Percentiles rank a stretch among this genome's conserved stretches.
Conservation (phyloP, 2,797 vertebrate species). For the Anisognathus igniventris region DNA sequence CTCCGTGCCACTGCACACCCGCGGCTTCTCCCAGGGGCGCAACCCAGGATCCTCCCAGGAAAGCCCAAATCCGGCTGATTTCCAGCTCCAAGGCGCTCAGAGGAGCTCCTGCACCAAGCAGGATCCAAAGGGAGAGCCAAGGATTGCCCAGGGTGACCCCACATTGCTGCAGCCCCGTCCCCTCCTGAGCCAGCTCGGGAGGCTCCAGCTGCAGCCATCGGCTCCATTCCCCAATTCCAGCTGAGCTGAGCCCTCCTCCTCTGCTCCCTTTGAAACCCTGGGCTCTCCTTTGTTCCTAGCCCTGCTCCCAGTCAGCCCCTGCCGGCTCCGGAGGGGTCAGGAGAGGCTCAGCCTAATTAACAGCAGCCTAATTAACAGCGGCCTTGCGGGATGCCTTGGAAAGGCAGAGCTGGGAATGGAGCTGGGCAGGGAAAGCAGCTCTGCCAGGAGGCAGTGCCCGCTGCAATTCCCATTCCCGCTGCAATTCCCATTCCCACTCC, state of each 20-base stretch:
- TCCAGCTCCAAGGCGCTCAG: background rate
- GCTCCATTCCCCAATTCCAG: background rate
- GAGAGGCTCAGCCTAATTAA: background rate
- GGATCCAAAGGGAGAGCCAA: background rate
- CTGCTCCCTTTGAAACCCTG: background rate
- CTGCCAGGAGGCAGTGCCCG: background rate
- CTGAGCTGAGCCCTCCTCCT: background rate
- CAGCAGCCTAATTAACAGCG: slow-evolving; percentile 10
- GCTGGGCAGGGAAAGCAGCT: background rate
- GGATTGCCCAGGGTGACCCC: background rate
- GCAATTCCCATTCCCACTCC: background rate
- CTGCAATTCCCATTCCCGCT: background rate
- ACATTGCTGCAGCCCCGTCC: background rate
- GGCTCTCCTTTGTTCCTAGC: background rate
- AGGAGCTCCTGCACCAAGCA: background rate
- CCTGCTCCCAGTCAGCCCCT: background rate
- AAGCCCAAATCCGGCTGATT: background rate
- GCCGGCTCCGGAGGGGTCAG: background rate
- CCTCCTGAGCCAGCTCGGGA: background rate
- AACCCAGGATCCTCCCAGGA: background rate
- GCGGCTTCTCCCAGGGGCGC: background rate
- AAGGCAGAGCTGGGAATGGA: background rate
- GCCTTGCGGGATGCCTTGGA: background rate
- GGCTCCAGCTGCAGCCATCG: background rate
- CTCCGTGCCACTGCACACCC: background rate